Conservation (phyloP, 1,140 invertebrate genomes). For the Pogonomyrmex barbatus region DNA sequence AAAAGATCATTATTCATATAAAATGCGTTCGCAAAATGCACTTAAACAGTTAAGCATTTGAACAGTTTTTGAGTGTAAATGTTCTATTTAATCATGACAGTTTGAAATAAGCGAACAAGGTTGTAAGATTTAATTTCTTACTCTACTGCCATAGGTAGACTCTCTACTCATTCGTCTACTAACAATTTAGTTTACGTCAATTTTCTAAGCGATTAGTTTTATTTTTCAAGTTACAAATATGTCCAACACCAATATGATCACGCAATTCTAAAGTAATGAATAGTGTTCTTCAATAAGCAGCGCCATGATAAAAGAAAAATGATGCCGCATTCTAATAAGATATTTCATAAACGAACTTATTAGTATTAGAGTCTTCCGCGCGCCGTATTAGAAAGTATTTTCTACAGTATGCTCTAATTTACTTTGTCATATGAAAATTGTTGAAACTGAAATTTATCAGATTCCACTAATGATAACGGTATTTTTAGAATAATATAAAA, state of each 20-base stretch:
- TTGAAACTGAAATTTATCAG: conserved; percentile 64
- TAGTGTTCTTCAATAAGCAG: conserved; percentile 59
- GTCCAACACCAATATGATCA: conserved; percentile 36
- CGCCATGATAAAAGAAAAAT: conserved; percentile 18
- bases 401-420: conserved; percentile 65
- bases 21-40: conserved; percentile 57
- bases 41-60: conserved; percentile 63
- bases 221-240: conserved; percentile 47
- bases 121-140: conserved; percentile 71
- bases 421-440: conserved; percentile 70
- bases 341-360: conserved; percentile 69
- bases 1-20: conserved; percentile 65
- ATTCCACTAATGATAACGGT: conserved; percentile 58
- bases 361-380: conserved; percentile 80
- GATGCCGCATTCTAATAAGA: conserved; percentile 57
- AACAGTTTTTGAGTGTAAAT: conserved; percentile 53
- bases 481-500: conserved; percentile 66
- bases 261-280: conserved; percentile 37
- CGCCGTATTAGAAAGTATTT: conserved; percentile 73
- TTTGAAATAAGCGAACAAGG: conserved; percentile 59
- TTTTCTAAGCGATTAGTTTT: conserved; percentile 34
- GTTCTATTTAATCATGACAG: conserved; percentile 60
- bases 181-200: conserved; percentile 56
- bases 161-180: conserved; percentile 59
- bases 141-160: conserved; percentile 79